Evolutionary conservation across 2,797 vertebrate species (phyloP), one percentile per base, ranked within the genome.

Genomic region (Cirrhinus molitorella): DNA sequence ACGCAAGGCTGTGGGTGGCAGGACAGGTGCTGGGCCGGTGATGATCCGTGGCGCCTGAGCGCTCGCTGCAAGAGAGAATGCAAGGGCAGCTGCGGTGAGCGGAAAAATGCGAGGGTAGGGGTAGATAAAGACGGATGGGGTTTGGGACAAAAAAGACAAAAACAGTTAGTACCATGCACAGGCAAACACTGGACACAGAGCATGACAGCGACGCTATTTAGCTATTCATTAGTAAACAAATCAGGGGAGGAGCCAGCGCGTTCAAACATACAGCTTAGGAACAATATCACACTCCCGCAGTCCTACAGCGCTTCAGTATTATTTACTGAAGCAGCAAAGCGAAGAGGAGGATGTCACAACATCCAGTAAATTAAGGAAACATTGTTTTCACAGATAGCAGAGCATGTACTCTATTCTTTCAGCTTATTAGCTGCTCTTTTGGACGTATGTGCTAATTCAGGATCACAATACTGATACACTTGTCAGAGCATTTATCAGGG

Each of bases 31-130:
- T 25, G 96, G 96, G 92, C 96, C 97, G n/a, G 96, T 95, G 85
- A 97, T 94, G 90, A 97, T 95, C 92, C 97, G 95, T 72, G 96
- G 96, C 63, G 96, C 95, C 96, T 97, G 96, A 92, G 95, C 95
- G 89, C 96, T 96, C 31, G 96, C 96, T 96, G 97, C 96, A 95
- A 98, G 96, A 96, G 97, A 98, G 96, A 98, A 97, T 94, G 97
- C 95, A 93, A 98, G 96, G 96, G 96, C 96, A 95, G 96, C 96
- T 97, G 95, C 93, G 94, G 96, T 96, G 94, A 96, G 95, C 94
- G 91, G 94, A 94, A 93, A 95, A 95, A 93, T 93, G 91, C 74
- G 91, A 93, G 91, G 93, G 90, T 89, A 74, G 95, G 91, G 93
- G 91, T 85, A 87, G 91, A 90, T 92, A 88, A 90, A 92, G 92